Percentiles rank a stretch among this genome's conserved stretches.
These are phyloP conservation scores for Leptinotarsa undecemlineata DNA, from an alignment of 1,140 invertebrate species.

Conservation along the genomic window DNA sequence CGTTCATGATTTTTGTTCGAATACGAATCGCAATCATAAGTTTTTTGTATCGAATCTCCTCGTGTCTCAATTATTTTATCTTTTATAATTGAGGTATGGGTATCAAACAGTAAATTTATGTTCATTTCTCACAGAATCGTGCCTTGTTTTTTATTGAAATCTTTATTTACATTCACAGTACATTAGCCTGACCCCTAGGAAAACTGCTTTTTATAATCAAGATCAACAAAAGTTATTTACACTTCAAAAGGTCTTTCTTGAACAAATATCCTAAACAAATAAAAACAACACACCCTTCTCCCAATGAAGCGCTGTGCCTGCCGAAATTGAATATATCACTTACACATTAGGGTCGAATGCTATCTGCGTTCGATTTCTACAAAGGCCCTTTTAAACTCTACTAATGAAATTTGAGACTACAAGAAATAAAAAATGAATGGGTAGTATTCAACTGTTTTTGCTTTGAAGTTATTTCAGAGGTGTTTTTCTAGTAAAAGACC, in stretches of 20 bases:
- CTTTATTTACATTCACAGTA: conserved; percentile 16
- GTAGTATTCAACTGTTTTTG: conserved; percentile 11
- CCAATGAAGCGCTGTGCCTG: conserved; percentile 24
- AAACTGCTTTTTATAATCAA: conserved; percentile 27
- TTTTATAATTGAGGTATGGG: no score
- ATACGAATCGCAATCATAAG: no score
- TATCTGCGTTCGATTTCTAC: conserved; percentile 30
- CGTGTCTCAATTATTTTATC: no score
- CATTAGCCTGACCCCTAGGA: conserved; percentile 25
- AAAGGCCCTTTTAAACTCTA: conserved; percentile 25
- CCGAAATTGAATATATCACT: conserved; percentile 40
- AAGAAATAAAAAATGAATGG: neutral
- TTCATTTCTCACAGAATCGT: neutral
- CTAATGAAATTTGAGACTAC: conserved; percentile 16
- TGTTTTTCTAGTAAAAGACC: no score
- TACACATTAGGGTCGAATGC: conserved; percentile 34
- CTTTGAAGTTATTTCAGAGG: neutral
- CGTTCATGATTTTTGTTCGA: no score
- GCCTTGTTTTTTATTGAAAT: neutral
- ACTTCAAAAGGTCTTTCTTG: conserved; percentile 37
- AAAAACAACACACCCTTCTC: conserved; percentile 39
- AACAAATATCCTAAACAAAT: conserved; percentile 42
- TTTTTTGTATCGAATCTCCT: no score
- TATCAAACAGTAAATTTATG: no score
- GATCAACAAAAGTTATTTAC: conserved; percentile 37